Base-by-base conservation (phyloP, 2,113 vertebrate genomes). In the Notarius lentiginosus region DNA sequence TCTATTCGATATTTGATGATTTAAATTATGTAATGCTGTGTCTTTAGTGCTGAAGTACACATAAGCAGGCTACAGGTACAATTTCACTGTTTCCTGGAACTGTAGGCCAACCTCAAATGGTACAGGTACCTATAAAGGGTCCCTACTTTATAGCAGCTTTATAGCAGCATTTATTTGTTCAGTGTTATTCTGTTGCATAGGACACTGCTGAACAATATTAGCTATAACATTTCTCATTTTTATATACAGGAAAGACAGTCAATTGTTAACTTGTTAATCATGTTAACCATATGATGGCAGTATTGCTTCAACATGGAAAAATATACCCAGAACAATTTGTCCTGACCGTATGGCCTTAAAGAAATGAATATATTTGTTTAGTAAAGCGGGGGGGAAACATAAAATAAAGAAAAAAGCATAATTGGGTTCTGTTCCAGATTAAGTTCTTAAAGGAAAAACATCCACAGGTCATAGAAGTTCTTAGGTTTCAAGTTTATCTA, bases 261-360 rank as follows among this genome's bases (percentile, higher is more conserved):
- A 47, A 4, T 34, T 65, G n/a, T 17, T 41, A 80, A 34, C 56
- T 22, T 34, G 49, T 58, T 81, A 81, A 81, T 81, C 56, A 12
- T 61, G 20, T 49, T 0, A 3, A n/a, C 92, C 94, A 91, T 92
- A 88, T 11, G 76, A 85, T n/a, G 92, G 91, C 92, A 82, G 47
- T 89, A 88, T 90, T 90, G 85, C 17, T 51, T 76, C 90, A 92
- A 27, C n/a, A 15, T 66, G 2, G 15, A 41, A 0, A 60, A 49
- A 49, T 27, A 55, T 55, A 15, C 24, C 18, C 47, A 55, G 22
- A 51, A 5, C 0, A 4, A n/a, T 27, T 9, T 30, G 15, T 53
- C 76, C 34, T 41, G 7, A 65, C 18, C 53, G 3, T 51, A 47
- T 56, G 24, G n/a, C 9, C 49, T 18, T 55, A 8, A 56, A 79